Base-by-base conservation (phyloP, 2,113 vertebrate species). In the Alosa alosa region DNA sequence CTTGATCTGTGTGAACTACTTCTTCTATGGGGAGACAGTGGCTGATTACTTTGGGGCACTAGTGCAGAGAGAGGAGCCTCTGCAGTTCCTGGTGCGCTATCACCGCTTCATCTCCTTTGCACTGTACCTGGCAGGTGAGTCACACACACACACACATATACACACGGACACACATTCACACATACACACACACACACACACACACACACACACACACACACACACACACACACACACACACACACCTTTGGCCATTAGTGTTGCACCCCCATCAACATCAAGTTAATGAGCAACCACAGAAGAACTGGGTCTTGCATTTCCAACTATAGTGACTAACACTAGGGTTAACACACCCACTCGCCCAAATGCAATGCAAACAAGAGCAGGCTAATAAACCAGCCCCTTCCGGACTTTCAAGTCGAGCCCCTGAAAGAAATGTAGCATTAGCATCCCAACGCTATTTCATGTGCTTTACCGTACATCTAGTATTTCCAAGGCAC, bases 101-200 rank as follows among this genome's bases (percentile, higher is more conserved):
- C 98, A 99, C 81, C 96, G 98, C 83, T 99, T 99, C 93, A 99
- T 99, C 93, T 99, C 98, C 72, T 99, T 99, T 90, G 95, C 97
- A 1, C 92, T 99, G 85, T 99, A 99, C 94, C 94, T 99, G 86
- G 94, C 97, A 95, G 98, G 98, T 99, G 91, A 94, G 95, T 84
- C 60, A 68, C 20, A 68, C 60, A 68, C 22, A 68, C 64, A 83
- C 36, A 44, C 20, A 64, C 45, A 8, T 10, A 84, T 11, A 17
- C 47, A 39, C 45, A 72, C 7, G 25, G 41, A 84, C 25, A 31
- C 82, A 55, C 47, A 39, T n/a, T n/a, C n/a, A 57, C 55, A 57
- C 39, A 49, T 1, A 11, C 50, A 20, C 55, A 57, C 55, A 60
- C 55, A 60, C 18, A 22, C 55, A 60, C 18, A 60, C 55, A 60